Percentiles rank a stretch among this genome's conserved stretches.
Evolutionary conservation across 1,140 invertebrate genomes (phyloP).

Genomic region (Diorhabda elongata): DNA sequence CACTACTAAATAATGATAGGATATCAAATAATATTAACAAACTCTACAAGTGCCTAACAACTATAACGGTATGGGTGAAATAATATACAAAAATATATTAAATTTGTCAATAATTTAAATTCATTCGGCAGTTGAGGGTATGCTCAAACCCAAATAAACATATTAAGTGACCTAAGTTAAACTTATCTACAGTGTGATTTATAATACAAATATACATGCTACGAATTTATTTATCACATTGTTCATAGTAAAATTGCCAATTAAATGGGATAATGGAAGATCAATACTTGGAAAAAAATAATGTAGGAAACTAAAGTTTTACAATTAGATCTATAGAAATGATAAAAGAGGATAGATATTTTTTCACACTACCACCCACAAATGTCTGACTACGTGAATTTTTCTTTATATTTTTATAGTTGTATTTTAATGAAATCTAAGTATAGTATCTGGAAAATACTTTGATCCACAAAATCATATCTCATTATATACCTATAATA

Average conservation of each 20-base stretch:
- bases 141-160: background rate
- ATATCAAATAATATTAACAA: constrained; percentile 18
- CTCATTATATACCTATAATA: no score
- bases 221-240: constrained; percentile 34
- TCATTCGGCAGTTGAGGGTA: constrained; percentile 14
- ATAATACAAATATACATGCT: constrained; percentile 38
- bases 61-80: constrained; percentile 10
- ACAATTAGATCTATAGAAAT: background rate
- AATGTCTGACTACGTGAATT: background rate
- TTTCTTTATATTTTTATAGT: background rate
- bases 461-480: background rate
- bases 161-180: constrained; percentile 15
- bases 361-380: background rate
- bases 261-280: constrained; percentile 11
- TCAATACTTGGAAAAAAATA: constrained; percentile 22
- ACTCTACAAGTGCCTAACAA: constrained; percentile 20
- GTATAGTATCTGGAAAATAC: background rate
- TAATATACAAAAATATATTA: constrained; percentile 23
- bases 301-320: background rate
- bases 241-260: constrained; percentile 12
- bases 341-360: no score
- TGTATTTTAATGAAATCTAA: background rate
- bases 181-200: constrained; percentile 33
- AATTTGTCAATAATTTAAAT: constrained; percentile 17
- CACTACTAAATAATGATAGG: constrained; percentile 5